Evolutionary conservation across 2,888 invertebrate genomes (phyloP).

Genomic region (Limnephilus auricula): DNA sequence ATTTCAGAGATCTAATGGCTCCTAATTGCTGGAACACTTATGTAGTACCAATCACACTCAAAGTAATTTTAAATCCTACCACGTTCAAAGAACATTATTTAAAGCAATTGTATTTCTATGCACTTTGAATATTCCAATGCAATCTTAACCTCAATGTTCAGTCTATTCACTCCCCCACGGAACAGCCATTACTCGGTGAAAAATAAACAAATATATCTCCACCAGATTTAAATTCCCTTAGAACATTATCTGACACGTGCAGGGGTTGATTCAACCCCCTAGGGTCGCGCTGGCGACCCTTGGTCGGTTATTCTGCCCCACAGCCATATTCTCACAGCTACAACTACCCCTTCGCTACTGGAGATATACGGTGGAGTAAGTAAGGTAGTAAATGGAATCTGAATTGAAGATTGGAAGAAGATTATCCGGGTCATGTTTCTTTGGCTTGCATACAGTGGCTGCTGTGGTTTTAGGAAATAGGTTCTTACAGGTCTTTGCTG

Average conservation of each 20-base stretch:
- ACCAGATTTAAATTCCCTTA: constrained; percentile 58
- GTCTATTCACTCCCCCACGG: background rate
- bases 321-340: constrained; percentile 5
- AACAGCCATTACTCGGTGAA: constrained; percentile 25
- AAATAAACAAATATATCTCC: constrained; percentile 56
- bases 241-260: constrained; percentile 48
- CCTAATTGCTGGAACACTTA: too few relatives aligned
- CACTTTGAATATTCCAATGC: background rate
- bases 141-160: background rate
- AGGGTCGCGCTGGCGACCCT: constrained; percentile 28
- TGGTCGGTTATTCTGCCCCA: constrained; percentile 19
- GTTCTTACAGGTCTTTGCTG: background rate
- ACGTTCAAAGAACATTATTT: too few relatives aligned
- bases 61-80: too few relatives aligned
- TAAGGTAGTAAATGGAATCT: constrained; percentile 41
- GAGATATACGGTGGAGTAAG: background rate
- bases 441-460: background rate
- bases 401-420: constrained; percentile 12
- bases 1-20: too few relatives aligned
- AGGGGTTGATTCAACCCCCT: constrained; percentile 31
- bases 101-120: too few relatives aligned
- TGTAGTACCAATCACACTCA: too few relatives aligned
- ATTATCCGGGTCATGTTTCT: background rate
- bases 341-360: background rate
- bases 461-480: background rate